These are phyloP conservation scores for Tympanuchus pallidicinctus DNA, from an alignment of 2,113 vertebrate genomes.

Conservation along the genomic window DNA sequence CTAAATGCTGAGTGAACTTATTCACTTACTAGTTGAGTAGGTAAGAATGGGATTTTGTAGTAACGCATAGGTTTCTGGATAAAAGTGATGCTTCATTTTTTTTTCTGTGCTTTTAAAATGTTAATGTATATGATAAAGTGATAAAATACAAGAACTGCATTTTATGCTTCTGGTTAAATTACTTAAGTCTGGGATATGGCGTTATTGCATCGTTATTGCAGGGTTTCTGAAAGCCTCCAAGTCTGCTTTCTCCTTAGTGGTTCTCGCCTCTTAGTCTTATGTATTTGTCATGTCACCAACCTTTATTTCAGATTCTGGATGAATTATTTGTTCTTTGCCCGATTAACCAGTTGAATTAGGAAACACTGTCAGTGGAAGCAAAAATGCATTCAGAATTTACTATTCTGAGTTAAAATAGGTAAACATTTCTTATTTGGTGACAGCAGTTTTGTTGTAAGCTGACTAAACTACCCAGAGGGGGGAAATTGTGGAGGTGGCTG, in stretches of 20 bases:
- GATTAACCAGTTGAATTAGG: neutral
- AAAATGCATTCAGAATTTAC: neutral
- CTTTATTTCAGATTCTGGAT: neutral
- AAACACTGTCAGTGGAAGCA: neutral
- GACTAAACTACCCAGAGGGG: neutral
- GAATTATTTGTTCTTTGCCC: neutral
- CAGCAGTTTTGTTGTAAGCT: neutral
- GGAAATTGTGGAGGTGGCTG: neutral
- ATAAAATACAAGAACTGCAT: neutral
- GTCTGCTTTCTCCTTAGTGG: neutral
- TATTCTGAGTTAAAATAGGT: neutral
- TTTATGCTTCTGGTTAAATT: neutral
- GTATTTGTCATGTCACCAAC: neutral
- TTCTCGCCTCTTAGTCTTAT: neutral
- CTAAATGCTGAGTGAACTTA: neutral
- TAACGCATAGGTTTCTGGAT: neutral
- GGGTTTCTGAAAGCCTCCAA: neutral
- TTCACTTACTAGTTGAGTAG: neutral
- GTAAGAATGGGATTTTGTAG: neutral
- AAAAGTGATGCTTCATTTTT: neutral
- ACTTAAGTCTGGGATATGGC: neutral
- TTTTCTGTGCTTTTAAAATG: neutral
- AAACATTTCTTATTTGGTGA: neutral
- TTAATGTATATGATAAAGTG: neutral
- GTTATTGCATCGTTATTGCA: neutral